phyloP scores from a whole-genome alignment of 2,888 invertebrate species.

The Dolichomitus sp. region DNA sequence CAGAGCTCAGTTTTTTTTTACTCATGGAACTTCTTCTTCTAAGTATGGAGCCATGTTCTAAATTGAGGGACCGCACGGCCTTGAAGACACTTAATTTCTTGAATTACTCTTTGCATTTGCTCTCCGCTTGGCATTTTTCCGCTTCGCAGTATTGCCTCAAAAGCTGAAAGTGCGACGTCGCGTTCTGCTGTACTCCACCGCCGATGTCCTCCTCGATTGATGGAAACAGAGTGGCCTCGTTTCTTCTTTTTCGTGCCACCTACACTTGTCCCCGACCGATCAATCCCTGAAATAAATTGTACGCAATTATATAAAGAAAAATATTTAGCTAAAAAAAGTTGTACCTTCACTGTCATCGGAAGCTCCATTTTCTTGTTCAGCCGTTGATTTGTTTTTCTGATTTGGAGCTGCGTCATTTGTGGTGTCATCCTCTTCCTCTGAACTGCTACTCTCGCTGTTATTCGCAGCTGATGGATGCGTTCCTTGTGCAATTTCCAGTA shows the following conservation, averaged over 20 bases:
- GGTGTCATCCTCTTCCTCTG: constrained; percentile 18
- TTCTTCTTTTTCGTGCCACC: background rate
- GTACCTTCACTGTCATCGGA: background rate
- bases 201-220: constrained; percentile 3
- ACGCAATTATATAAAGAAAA: no score
- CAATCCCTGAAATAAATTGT: background rate
- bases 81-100: constrained; percentile 48
- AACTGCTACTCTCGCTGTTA: constrained; percentile 1
- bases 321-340: background rate
- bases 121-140: constrained; percentile 51
- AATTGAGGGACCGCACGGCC: constrained; percentile 61
- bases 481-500: constrained; percentile 70
- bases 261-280: background rate
- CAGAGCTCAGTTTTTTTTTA: background rate
- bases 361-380: background rate
- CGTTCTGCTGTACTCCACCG: constrained; percentile 45
- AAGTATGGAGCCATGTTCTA: constrained; percentile 60
- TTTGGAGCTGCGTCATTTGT: background rate
- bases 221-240: background rate
- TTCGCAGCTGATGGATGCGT: constrained; percentile 1
- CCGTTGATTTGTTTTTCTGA: background rate
- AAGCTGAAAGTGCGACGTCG: constrained; percentile 39
- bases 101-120: constrained; percentile 49
- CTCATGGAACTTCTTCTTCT: constrained; percentile 45
- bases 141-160: constrained; percentile 13